Percentiles rank a stretch among this genome's conserved stretches.
Evolutionary conservation across 1,140 invertebrate genomes (phyloP).

Genomic region (Linepithema humile): DNA sequence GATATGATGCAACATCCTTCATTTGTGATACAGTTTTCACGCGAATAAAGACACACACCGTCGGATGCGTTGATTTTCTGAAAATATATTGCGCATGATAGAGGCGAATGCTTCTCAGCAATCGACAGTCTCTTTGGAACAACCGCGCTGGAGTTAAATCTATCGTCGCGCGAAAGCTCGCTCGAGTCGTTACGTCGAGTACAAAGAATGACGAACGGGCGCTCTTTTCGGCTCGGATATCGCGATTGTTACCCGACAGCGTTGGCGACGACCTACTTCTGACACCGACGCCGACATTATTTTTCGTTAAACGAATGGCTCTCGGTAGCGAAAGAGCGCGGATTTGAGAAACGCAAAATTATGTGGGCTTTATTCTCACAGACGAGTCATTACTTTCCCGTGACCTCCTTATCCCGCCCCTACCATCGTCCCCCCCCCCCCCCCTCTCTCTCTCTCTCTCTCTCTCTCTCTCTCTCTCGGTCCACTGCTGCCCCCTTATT

Average conservation of each 20-base stretch:
- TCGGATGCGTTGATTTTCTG: neutral
- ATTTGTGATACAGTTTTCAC: neutral
- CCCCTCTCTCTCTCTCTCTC: neutral
- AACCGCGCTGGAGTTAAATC: slow-evolving; percentile 22
- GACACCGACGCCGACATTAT: slow-evolving; percentile 48
- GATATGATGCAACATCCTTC: neutral
- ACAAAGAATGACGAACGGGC: slow-evolving; percentile 49
- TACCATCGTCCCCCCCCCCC: neutral
- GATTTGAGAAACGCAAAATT: slow-evolving; percentile 58
- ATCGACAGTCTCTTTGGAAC: slow-evolving; percentile 12
- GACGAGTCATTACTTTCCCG: slow-evolving; percentile 65
- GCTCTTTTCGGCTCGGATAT: slow-evolving; percentile 43
- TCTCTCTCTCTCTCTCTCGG: neutral
- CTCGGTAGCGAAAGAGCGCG: slow-evolving; percentile 4
- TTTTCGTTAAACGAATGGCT: slow-evolving; percentile 63
- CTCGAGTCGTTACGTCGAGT: slow-evolving; percentile 20
- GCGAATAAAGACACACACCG: slow-evolving; percentile 14
- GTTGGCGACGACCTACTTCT: slow-evolving; percentile 45
- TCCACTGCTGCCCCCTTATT: neutral
- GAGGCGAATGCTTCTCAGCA: neutral
- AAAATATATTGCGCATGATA: neutral
- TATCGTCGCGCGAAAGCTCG: slow-evolving; percentile 17
- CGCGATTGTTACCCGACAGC: slow-evolving; percentile 48
- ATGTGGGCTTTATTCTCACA: slow-evolving; percentile 67
- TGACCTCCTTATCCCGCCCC: slow-evolving; percentile 53